Evolutionary conservation across 2,113 vertebrate species (phyloP).

Genomic region (Galemys pyrenaicus): DNA sequence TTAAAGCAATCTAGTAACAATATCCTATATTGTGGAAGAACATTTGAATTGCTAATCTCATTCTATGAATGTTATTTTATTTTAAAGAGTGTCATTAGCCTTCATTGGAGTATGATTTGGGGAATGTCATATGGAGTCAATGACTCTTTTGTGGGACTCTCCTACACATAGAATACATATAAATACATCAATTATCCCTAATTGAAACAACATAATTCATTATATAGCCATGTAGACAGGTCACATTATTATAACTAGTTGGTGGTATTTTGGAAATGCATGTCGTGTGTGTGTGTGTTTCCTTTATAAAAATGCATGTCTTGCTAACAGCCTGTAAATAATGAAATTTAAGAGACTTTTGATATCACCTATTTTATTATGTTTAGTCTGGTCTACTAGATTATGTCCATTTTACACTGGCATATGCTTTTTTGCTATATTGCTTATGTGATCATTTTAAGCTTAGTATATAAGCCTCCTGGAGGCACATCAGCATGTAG

Average conservation of each 20-base stretch:
- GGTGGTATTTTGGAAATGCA: slow-evolving; percentile 17
- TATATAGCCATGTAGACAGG: not conserved
- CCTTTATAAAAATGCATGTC: not conserved
- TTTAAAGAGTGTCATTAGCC: slow-evolving; percentile 49
- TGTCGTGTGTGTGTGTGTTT: no score
- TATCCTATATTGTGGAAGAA: not conserved
- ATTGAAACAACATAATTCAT: slow-evolving; percentile 46
- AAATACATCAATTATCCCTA: slow-evolving; percentile 35
- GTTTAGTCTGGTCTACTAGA: not conserved
- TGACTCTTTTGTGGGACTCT: slow-evolving; percentile 40
- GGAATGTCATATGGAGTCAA: slow-evolving; percentile 28
- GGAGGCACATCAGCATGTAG: not conserved
- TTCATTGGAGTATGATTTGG: slow-evolving; percentile 52
- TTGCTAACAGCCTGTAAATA: not conserved
- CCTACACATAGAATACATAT: not conserved
- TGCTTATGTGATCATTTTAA: not conserved
- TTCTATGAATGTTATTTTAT: slow-evolving; percentile 40
- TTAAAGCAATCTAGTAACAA: not conserved
- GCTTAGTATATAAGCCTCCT: not conserved
- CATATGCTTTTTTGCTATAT: not conserved
- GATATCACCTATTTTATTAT: not conserved
- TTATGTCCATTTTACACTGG: not conserved
- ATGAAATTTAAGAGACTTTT: not conserved
- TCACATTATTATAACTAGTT: slow-evolving; percentile 30
- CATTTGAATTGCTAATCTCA: slow-evolving; percentile 31